Percentiles rank a stretch among this genome's conserved stretches.
Evolutionary conservation across 30 jellyfish, hydroid and myxozoan species (phyloP).

Genomic region (Aurelia sp.): DNA sequence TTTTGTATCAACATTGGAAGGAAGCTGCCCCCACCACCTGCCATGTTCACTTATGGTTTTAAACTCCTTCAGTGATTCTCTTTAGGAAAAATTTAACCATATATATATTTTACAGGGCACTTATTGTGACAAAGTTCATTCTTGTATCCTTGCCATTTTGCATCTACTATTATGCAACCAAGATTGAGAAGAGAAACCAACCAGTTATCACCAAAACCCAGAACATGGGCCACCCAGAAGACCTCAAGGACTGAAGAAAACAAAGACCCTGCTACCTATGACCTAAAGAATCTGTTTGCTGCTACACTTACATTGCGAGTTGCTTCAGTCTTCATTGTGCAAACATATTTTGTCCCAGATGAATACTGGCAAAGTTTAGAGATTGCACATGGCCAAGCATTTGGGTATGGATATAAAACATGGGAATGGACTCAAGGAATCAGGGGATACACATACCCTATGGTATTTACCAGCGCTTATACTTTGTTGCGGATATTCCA

Average conservation of each 20-base stretch:
- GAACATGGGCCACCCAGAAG: background rate
- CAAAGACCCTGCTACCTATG: background rate
- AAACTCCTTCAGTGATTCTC: no score
- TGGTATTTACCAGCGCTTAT: constrained; percentile 41
- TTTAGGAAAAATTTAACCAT: no score
- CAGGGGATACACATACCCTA: constrained; percentile 73
- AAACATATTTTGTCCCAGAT: constrained; percentile 86
- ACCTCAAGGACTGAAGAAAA: background rate
- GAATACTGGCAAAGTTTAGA: constrained; percentile 93
- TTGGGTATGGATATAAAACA: constrained; percentile 89
- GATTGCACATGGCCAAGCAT: constrained; percentile 77
- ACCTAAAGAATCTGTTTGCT: background rate
- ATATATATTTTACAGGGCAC: constrained; percentile 11
- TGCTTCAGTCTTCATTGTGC: constrained; percentile 67
- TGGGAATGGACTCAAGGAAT: constrained; percentile 90
- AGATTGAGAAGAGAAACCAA: background rate
- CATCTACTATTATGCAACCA: constrained; percentile 33
- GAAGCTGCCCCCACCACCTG: no score
- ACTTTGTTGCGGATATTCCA: constrained; percentile 6
- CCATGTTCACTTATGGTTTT: no score
- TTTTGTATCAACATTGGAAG: no score
- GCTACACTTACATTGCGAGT: constrained; percentile 22
- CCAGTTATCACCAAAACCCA: background rate
- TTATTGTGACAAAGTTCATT: constrained; percentile 22
- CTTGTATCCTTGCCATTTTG: constrained; percentile 46